phyloP scores from a whole-genome alignment of 2,797 vertebrate species.

The Clarias platycephalus region DNA sequence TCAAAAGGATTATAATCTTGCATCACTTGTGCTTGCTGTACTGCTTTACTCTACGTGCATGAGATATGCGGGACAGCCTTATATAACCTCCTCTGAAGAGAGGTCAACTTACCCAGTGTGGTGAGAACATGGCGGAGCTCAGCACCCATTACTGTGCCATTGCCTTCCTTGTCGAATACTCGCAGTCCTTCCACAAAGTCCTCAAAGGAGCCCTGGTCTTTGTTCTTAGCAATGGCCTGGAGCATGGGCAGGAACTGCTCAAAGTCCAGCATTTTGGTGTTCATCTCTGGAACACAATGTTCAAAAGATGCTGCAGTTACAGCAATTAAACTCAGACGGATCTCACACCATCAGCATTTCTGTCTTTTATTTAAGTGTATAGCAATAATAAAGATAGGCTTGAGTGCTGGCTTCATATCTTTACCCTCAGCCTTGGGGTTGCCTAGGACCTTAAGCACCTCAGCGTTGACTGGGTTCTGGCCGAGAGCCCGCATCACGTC shows the following conservation, averaged over 20 bases:
- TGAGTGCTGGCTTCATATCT: conserved; percentile 40
- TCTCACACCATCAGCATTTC: not conserved
- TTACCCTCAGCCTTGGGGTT: conserved; percentile 93
- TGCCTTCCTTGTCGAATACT: conserved; percentile 96
- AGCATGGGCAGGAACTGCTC: conserved; percentile 97
- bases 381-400: not conserved
- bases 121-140: conserved; percentile 94
- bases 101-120: conserved; percentile 80
- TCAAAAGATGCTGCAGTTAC: not conserved
- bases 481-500: conserved; percentile 93
- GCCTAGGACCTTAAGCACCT: conserved; percentile 93
- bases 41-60: not conserved
- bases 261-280: conserved; percentile 86
- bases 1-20: not conserved
- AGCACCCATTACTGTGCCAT: conserved; percentile 95
- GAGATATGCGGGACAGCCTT: not conserved
- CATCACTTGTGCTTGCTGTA: not conserved
- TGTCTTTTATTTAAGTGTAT: not conserved
- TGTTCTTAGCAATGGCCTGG: conserved; percentile 93
- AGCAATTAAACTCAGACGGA: not conserved
- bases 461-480: conserved; percentile 92
- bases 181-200: conserved; percentile 92
- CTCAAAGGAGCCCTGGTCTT: conserved; percentile 93
- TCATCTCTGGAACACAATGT: conserved; percentile 81
- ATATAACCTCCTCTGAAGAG: conserved; percentile 23